These are phyloP conservation scores for Cynopterus brachyotis DNA, from an alignment of 2,113 vertebrate genomes.

Conservation along the genomic window DNA sequence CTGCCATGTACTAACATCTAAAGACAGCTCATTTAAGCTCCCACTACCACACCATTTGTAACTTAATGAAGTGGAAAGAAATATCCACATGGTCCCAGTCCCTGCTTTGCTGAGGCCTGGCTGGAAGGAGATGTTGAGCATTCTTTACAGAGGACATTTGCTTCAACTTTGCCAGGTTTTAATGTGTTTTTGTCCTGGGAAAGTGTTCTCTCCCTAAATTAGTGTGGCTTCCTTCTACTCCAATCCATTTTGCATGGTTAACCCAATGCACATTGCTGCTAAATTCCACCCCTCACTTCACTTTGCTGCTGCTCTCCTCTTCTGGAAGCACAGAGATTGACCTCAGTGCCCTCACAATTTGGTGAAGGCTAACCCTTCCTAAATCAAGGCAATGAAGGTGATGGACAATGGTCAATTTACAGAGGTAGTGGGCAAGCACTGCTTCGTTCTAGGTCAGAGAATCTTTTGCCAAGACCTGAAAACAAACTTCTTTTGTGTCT, in stretches of 20 bases:
- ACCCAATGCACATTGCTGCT: constrained; percentile 76
- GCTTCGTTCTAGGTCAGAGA: not conserved
- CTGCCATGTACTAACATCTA: not conserved
- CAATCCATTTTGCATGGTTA: constrained; percentile 91
- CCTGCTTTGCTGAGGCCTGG: constrained; percentile 74
- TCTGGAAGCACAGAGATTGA: constrained; percentile 50
- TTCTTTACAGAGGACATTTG: constrained; percentile 78
- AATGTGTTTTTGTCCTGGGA: constrained; percentile 88
- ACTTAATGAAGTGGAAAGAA: not conserved
- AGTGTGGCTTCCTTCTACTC: constrained; percentile 87
- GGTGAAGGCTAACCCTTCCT: not conserved
- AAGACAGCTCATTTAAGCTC: not conserved
- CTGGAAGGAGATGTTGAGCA: constrained; percentile 49
- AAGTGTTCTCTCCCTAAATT: constrained; percentile 88
- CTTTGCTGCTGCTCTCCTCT: not conserved
- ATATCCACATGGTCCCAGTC: not conserved
- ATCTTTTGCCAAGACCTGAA: not conserved
- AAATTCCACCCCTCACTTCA: constrained; percentile 46
- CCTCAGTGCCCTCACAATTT: constrained; percentile 46
- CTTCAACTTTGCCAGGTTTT: constrained; percentile 84
- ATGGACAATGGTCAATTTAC: not conserved
- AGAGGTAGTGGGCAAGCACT: not conserved
- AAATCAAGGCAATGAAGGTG: constrained; percentile 25
- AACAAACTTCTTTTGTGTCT: constrained; percentile 59
- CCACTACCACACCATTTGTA: not conserved